Percentiles rank a stretch among this genome's conserved stretches.
Evolutionary conservation across 2,113 vertebrate genomes (phyloP).

Genomic region (Lethenteron camtschaticum): DNA sequence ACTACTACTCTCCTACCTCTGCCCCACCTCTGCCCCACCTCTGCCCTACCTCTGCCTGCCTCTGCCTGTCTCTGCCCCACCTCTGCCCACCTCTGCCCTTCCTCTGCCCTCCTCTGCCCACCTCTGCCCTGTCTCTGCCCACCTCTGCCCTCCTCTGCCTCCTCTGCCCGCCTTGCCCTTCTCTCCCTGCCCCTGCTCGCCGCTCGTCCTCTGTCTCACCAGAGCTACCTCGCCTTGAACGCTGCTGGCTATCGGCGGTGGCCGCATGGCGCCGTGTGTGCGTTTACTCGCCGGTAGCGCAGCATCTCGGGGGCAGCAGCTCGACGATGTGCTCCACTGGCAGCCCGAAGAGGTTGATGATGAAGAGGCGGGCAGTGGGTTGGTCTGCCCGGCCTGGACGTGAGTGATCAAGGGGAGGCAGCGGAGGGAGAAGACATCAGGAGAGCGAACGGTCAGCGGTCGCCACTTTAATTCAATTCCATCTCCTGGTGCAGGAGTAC

Average conservation of each 20-base stretch:
- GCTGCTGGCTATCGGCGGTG: too few relatives aligned
- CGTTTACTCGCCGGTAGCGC: background rate
- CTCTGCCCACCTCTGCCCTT: background rate
- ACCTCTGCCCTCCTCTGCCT: too few relatives aligned
- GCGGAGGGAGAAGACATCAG: background rate
- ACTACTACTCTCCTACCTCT: background rate
- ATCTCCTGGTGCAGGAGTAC: too few relatives aligned
- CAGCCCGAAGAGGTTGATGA: constrained; percentile 39
- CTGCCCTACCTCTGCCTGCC: background rate
- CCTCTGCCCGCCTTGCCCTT: background rate
- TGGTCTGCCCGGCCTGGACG: constrained; percentile 33
- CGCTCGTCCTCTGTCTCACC: background rate
- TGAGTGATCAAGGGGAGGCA: background rate
- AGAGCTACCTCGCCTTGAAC: too few relatives aligned
- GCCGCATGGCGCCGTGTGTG: too few relatives aligned
- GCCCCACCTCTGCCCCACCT: background rate
- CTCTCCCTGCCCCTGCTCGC: background rate
- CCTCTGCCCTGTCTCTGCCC: background rate
- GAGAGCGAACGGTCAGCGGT: background rate
- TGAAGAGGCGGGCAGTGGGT: constrained; percentile 33
- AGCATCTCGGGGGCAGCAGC: constrained; percentile 35
- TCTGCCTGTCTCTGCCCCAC: background rate
- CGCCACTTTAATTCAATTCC: too few relatives aligned
- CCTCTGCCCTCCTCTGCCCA: background rate
- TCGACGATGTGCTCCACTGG: constrained; percentile 27